Conservation (phyloP, 1,140 invertebrate species). For the Lepidurus arcticus region DNA sequence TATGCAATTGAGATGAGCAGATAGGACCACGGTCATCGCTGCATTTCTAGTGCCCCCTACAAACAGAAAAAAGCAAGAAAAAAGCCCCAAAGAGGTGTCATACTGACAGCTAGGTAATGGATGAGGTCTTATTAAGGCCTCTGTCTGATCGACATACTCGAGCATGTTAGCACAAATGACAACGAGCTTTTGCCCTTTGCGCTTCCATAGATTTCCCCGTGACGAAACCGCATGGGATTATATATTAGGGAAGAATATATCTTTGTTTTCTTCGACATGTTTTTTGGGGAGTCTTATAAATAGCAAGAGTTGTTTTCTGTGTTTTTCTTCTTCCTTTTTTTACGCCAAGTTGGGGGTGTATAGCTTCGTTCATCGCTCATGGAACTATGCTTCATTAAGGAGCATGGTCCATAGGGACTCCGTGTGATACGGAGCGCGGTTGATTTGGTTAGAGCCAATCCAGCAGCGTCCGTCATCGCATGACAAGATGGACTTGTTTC, state of each 20-base stretch:
- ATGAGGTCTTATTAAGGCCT: not conserved
- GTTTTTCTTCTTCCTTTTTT: too few species aligned
- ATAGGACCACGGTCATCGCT: not conserved
- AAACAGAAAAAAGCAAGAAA: not conserved
- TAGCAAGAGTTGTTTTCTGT: too few species aligned
- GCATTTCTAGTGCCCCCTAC: not conserved
- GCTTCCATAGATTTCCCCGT: too few species aligned
- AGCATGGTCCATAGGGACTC: conserved; percentile 13
- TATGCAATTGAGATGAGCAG: too few species aligned
- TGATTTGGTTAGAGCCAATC: conserved; percentile 5
- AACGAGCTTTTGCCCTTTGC: not conserved
- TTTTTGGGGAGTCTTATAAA: too few species aligned
- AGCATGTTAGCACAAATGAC: not conserved
- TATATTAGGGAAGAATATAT: too few species aligned
- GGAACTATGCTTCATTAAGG: not conserved
- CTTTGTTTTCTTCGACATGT: too few species aligned
- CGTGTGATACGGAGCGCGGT: conserved; percentile 16
- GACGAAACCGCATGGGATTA: too few species aligned
- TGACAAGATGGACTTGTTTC: conserved; percentile 4
- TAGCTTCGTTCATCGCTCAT: conserved; percentile 8
- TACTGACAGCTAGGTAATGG: not conserved
- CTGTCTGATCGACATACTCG: not conserved
- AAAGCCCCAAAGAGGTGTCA: not conserved
- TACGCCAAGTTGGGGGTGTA: not conserved
- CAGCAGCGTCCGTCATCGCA: conserved; percentile 16